These are phyloP conservation scores for Meteorus sp. DNA, from an alignment of 1,140 invertebrate species.

Conservation along the genomic window DNA sequence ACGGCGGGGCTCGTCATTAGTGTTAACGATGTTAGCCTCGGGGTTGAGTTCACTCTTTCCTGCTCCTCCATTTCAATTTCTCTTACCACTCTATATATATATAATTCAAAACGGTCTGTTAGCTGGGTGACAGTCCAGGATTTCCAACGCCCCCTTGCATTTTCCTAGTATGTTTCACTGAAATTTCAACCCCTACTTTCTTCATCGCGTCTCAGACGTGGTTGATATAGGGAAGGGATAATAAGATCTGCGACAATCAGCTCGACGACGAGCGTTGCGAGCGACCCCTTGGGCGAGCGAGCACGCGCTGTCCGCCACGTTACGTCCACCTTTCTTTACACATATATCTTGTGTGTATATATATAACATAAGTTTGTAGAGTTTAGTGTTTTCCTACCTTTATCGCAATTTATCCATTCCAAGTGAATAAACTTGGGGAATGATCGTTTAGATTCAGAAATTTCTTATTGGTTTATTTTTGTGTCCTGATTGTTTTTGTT, in stretches of 20 bases:
- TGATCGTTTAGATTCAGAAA: not conserved
- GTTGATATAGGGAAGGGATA: slow-evolving; percentile 48
- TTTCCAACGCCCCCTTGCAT: too few species aligned
- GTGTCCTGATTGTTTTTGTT: too few species aligned
- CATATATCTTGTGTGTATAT: too few species aligned
- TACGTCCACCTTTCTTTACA: slow-evolving; percentile 40
- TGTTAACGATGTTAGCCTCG: slow-evolving; percentile 54
- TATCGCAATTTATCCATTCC: not conserved
- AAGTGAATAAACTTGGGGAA: not conserved
- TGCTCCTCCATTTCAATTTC: slow-evolving; percentile 32
- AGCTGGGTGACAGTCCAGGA: too few species aligned
- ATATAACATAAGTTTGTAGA: too few species aligned
- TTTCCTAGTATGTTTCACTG: too few species aligned
- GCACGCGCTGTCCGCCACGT: slow-evolving; percentile 50
- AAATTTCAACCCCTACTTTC: slow-evolving; percentile 6
- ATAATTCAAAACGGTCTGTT: too few species aligned
- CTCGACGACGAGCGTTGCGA: slow-evolving; percentile 30
- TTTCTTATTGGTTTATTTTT: too few species aligned
- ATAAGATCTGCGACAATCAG: slow-evolving; percentile 59
- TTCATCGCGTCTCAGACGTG: not conserved
- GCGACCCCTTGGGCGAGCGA: slow-evolving; percentile 44
- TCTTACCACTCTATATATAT: slow-evolving; percentile 33
- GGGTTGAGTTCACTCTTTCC: slow-evolving; percentile 34
- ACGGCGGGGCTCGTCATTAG: slow-evolving; percentile 51
- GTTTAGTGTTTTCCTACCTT: not conserved